These are phyloP conservation scores for Trissonchulus sp. DNA, from an alignment of 2,888 invertebrate species.

Conservation along the genomic window DNA sequence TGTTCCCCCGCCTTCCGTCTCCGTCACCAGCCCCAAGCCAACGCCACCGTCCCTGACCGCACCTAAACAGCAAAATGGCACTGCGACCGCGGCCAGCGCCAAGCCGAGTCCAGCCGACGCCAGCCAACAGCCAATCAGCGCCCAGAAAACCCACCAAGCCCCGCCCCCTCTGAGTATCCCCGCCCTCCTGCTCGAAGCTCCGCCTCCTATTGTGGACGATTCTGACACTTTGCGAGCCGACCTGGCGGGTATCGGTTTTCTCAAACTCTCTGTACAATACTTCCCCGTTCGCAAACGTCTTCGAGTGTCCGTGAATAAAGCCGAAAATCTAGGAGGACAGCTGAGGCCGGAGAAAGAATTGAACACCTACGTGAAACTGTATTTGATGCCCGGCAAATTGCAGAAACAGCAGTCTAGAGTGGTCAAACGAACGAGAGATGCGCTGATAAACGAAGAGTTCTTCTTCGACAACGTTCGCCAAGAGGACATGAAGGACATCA, in stretches of 20 bases:
- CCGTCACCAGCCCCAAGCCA: too few species aligned
- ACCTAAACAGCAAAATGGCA: too few species aligned
- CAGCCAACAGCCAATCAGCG: too few species aligned
- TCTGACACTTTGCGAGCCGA: too few species aligned
- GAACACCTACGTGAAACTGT: conserved; percentile 53
- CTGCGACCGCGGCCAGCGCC: too few species aligned
- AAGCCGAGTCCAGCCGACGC: too few species aligned
- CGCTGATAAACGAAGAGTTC: conserved; percentile 53
- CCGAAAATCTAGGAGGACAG: conserved; percentile 52
- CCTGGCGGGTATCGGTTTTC: neutral
- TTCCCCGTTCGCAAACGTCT: conserved; percentile 53
- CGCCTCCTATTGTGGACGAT: too few species aligned
- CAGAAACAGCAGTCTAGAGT: conserved; percentile 53
- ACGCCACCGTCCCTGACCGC: too few species aligned
- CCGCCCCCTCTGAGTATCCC: too few species aligned
- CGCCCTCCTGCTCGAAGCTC: too few species aligned
- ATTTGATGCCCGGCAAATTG: conserved; percentile 54
- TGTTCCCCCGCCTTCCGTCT: too few species aligned
- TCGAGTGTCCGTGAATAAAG: conserved; percentile 50
- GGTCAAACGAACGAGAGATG: conserved; percentile 52
- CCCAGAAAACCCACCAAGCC: too few species aligned
- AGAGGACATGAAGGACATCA: conserved; percentile 50
- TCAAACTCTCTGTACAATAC: conserved; percentile 52
- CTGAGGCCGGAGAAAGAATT: conserved; percentile 50
- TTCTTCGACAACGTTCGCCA: conserved; percentile 47